Conservation (phyloP, 1,140 invertebrate species). For the Carcinoscorpius rotundicauda region DNA sequence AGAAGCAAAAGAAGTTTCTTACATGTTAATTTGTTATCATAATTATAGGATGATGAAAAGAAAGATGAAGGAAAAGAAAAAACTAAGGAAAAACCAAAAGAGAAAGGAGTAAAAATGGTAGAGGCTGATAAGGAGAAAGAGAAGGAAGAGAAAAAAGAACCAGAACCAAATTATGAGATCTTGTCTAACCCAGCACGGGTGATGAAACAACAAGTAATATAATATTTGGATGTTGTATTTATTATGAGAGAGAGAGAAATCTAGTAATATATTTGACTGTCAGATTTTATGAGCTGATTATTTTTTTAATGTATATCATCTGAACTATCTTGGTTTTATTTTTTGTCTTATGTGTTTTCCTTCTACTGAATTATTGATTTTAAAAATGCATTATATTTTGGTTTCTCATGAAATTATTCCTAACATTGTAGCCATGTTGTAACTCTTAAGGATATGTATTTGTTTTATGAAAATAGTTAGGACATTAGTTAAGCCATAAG, state of each 20-base stretch:
- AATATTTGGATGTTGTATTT: slow-evolving; percentile 8
- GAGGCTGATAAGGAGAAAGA: slow-evolving; percentile 33
- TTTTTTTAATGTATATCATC: too few species aligned
- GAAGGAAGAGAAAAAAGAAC: slow-evolving; percentile 62
- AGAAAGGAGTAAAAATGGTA: slow-evolving; percentile 6
- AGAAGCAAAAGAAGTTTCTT: slow-evolving; percentile 44
- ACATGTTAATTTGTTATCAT: slow-evolving; percentile 5
- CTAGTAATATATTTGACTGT: too few species aligned
- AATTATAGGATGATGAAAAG: slow-evolving; percentile 19
- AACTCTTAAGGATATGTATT: too few species aligned
- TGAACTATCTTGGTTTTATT: too few species aligned
- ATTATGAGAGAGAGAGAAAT: slow-evolving; percentile 6
- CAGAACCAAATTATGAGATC: slow-evolving; percentile 75
- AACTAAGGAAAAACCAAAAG: slow-evolving; percentile 1
- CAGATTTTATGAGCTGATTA: too few species aligned
- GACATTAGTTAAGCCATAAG: too few species aligned
- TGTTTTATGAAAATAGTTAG: too few species aligned
- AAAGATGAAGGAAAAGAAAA: slow-evolving; percentile 13
- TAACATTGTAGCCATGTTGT: too few species aligned
- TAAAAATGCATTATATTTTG: too few species aligned
- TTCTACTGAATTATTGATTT: too few species aligned
- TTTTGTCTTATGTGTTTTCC: too few species aligned
- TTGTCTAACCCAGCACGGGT: slow-evolving; percentile 87
- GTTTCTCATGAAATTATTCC: too few species aligned
- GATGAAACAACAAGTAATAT: slow-evolving; percentile 65